A percentile compares a stretch with the other conserved stretches of the same genome.
phyloP scores from a whole-genome alignment of 2,888 invertebrate genomes.

The Sipha maydis region DNA sequence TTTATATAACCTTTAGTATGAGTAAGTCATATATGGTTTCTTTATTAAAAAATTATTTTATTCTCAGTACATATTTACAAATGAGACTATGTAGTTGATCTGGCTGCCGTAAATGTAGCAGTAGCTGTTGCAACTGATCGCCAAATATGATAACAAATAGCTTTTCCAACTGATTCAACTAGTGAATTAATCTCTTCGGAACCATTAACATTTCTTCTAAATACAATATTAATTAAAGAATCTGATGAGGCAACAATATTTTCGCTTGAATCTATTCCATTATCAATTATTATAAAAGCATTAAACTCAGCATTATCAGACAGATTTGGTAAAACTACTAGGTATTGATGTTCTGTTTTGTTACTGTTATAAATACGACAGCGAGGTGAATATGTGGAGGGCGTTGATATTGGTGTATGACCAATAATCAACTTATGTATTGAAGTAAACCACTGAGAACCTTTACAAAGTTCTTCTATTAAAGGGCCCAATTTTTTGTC shows the following conservation, averaged over 20 bases:
- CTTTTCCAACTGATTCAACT: slow-evolving; percentile 20
- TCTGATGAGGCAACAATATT: neutral
- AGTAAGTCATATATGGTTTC: neutral
- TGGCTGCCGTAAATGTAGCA: neutral
- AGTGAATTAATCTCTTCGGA: slow-evolving; percentile 2
- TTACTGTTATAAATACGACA: slow-evolving; percentile 33
- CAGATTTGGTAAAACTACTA: slow-evolving; percentile 30
- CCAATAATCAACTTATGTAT: slow-evolving; percentile 27
- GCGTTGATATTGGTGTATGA: neutral
- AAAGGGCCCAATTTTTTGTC: neutral
- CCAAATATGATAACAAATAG: slow-evolving; percentile 39
- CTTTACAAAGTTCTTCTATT: slow-evolving; percentile 5
- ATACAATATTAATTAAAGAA: slow-evolving; percentile 27
- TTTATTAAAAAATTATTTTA: neutral
- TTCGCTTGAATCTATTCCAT: neutral
- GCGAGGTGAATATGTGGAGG: neutral
- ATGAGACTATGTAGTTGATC: neutral
- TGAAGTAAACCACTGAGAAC: slow-evolving; percentile 36
- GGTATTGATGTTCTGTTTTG: slow-evolving; percentile 35
- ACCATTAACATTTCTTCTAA: neutral
- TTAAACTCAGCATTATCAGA: neutral
- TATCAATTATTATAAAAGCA: slow-evolving; percentile 38
- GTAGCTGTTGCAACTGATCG: neutral
- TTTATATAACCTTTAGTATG: too few species aligned
- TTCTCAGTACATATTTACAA: neutral